A percentile compares a stretch with the other conserved stretches of the same genome.
phyloP scores from a whole-genome alignment of 2,797 vertebrate genomes.

The Psittacula echo region DNA sequence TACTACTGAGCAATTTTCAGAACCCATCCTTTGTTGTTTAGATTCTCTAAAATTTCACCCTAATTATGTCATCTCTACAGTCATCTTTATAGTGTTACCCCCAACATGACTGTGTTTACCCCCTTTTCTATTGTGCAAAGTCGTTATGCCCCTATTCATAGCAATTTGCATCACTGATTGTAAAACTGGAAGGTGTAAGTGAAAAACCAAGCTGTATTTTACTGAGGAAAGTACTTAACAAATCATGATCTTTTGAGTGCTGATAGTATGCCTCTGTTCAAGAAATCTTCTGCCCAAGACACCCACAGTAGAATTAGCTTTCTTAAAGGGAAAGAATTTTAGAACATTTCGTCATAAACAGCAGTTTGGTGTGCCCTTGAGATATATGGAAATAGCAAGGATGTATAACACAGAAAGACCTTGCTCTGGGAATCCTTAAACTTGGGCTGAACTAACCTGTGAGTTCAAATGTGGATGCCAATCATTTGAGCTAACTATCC shows the following conservation, averaged over 20 bases:
- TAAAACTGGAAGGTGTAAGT: neutral
- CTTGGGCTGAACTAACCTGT: constrained; percentile 12
- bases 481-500: neutral
- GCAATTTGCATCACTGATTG: neutral
- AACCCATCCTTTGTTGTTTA: constrained; percentile 13
- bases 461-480: constrained; percentile 43
- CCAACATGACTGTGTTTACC: neutral
- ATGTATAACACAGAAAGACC: neutral
- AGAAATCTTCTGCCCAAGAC: neutral
- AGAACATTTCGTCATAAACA: neutral
- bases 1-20: constrained; percentile 53
- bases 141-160: neutral
- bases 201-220: neutral
- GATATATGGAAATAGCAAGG: neutral
- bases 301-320: neutral
- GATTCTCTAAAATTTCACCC: neutral
- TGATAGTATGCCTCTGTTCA: neutral
- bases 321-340: neutral
- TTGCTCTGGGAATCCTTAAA: constrained; percentile 6
- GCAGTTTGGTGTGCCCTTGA: neutral
- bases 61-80: constrained; percentile 33
- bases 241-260: neutral
- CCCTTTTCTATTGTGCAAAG: neutral
- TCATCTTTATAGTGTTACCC: neutral
- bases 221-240: neutral